Percentiles rank a stretch among this genome's conserved stretches.
Evolutionary conservation across 2,888 invertebrate genomes (phyloP).

Genomic region (Ophioninae sp.): DNA sequence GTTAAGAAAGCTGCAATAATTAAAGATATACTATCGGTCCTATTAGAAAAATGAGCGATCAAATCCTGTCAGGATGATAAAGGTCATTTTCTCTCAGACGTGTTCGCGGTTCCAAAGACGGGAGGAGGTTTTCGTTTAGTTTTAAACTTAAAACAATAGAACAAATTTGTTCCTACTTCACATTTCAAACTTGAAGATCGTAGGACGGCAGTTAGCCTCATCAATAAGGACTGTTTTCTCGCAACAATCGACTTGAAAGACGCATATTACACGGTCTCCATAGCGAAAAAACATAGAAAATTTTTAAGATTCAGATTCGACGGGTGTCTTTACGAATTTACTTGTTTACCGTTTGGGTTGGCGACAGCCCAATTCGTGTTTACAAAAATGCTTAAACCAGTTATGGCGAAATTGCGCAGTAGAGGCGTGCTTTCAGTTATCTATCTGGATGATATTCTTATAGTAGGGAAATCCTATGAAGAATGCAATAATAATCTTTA

Average conservation of each 20-base stretch:
- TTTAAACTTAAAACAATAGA: slow-evolving; percentile 67
- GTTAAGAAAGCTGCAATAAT: slow-evolving; percentile 19
- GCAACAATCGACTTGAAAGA: neutral
- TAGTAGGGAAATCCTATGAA: no score
- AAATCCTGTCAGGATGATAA: neutral
- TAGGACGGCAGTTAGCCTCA: slow-evolving; percentile 48
- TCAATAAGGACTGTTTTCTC: slow-evolving; percentile 36
- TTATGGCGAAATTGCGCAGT: no score
- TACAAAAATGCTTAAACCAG: no score
- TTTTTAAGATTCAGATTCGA: slow-evolving; percentile 39
- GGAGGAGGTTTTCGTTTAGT: slow-evolving; percentile 61
- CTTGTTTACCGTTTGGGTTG: slow-evolving; percentile 43
- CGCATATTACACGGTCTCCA: slow-evolving; percentile 32
- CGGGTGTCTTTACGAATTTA: slow-evolving; percentile 26
- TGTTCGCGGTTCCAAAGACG: neutral
- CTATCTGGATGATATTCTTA: neutral
- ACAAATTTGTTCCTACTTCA: slow-evolving; percentile 61
- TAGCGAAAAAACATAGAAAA: slow-evolving; percentile 22
- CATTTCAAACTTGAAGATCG: slow-evolving; percentile 70
- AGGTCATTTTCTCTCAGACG: slow-evolving; percentile 63
- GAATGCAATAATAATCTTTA: no score
- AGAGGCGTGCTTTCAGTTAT: no score
- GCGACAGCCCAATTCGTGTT: neutral
- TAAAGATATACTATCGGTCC: neutral
- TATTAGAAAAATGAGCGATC: slow-evolving; percentile 34